A percentile compares a stretch with the other conserved stretches of the same genome.
Conservation (phyloP, 2,888 invertebrate species). For the Drosophila rubida region DNA sequence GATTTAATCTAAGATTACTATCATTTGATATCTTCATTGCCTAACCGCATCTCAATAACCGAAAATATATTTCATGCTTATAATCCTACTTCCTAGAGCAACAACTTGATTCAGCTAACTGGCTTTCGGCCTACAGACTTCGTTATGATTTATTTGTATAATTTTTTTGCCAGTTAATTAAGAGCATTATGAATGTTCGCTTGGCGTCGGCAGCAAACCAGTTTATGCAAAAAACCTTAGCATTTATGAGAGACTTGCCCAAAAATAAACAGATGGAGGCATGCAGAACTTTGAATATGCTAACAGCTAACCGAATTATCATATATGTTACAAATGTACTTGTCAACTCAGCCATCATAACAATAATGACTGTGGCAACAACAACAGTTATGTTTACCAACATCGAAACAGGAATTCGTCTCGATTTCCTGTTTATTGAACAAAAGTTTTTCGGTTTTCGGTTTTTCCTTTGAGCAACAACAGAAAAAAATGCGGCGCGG, state of each 20-base stretch:
- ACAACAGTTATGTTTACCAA: constrained; percentile 57
- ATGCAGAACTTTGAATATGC: background rate
- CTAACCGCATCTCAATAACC: background rate
- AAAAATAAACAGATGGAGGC: constrained; percentile 29
- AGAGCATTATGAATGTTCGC: constrained; percentile 9
- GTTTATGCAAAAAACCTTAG: constrained; percentile 31
- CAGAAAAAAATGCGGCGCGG: constrained; percentile 20
- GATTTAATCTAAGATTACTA: background rate
- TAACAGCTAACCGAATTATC: constrained; percentile 3
- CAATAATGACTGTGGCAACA: constrained; percentile 23
- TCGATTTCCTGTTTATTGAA: constrained; percentile 72
- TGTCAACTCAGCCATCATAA: constrained; percentile 44
- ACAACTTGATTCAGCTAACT: background rate
- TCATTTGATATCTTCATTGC: background rate
- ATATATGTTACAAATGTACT: constrained; percentile 46
- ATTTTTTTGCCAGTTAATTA: constrained; percentile 16
- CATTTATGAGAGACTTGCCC: constrained; percentile 16
- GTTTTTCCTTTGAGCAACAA: constrained; percentile 3
- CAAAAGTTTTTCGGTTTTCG: constrained; percentile 53
- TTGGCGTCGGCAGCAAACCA: constrained; percentile 17
- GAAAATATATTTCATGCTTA: background rate
- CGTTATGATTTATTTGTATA: constrained; percentile 19
- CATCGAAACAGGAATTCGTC: constrained; percentile 51
- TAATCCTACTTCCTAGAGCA: constrained; percentile 1
- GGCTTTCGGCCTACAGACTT: background rate